Conservation (phyloP, 2,797 vertebrate genomes). For the Acipenser ruthenus region DNA sequence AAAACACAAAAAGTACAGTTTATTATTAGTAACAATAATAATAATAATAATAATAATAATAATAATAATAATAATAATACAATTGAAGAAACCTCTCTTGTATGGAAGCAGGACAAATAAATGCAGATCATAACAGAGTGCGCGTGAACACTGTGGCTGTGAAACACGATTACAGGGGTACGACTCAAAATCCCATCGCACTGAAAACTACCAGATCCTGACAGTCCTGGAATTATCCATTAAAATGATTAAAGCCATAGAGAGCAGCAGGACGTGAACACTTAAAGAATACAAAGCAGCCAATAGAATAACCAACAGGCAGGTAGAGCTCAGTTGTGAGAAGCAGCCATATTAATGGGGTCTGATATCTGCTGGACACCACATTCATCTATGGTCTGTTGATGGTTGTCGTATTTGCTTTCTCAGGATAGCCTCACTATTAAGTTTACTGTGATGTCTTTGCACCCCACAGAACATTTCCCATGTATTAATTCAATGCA, state of each 20-base stretch:
- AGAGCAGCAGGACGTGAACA: conserved; percentile 3
- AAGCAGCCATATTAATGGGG: too few species aligned
- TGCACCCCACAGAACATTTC: too few species aligned
- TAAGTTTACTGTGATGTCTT: too few species aligned
- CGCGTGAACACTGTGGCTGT: conserved; percentile 15
- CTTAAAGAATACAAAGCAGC: conserved; percentile 8
- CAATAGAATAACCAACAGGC: neutral
- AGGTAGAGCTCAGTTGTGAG: too few species aligned
- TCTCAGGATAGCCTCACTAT: too few species aligned
- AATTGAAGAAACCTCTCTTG: neutral
- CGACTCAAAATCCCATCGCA: conserved; percentile 32
- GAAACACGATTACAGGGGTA: conserved; percentile 35
- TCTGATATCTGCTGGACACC: too few species aligned
- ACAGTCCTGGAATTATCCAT: conserved; percentile 30
- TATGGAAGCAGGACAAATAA: conserved; percentile 17
- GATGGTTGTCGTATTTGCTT: too few species aligned
- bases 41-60: conserved; percentile 9
- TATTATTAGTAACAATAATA: neutral
- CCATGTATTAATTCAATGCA: too few species aligned
- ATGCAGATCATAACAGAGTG: conserved; percentile 20
- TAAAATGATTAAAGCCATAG: conserved; percentile 36
- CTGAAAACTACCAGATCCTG: conserved; percentile 29
- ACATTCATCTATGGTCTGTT: too few species aligned
- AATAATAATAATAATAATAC: neutral
- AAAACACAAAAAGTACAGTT: too few species aligned